These are phyloP conservation scores for Limenitis arthemis DNA, from an alignment of 2,888 invertebrate genomes.

Conservation along the genomic window DNA sequence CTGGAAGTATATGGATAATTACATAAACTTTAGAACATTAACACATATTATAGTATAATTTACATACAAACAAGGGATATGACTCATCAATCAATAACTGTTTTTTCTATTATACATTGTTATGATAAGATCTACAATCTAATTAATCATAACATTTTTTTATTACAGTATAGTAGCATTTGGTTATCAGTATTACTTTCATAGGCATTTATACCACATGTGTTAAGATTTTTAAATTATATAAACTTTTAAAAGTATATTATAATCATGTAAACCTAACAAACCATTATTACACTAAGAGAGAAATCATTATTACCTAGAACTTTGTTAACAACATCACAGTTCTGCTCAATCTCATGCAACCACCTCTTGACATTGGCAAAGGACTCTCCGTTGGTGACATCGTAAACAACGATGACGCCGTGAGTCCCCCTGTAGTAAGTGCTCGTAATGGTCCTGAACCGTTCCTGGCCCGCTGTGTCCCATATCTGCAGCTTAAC, in stretches of 20 bases:
- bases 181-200: background rate
- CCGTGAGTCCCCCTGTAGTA: constrained; percentile 99
- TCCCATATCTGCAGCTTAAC: constrained; percentile 99
- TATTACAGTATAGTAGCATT: too few species aligned
- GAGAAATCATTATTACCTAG: constrained; percentile 75
- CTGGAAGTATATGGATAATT: constrained; percentile 61
- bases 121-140: too few species aligned
- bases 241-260: background rate
- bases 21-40: background rate
- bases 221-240: background rate
- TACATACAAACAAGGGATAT: too few species aligned
- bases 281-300: background rate
- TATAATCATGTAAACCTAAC: background rate
- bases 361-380: constrained; percentile 99
- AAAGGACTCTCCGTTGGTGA: constrained; percentile 98
- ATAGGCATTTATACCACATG: background rate
- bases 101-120: too few species aligned
- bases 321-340: constrained; percentile 98
- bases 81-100: too few species aligned
- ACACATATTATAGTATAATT: background rate
- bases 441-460: constrained; percentile 98
- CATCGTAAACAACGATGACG: constrained; percentile 99
- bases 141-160: too few species aligned
- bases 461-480: constrained; percentile 97
- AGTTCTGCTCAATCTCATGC: constrained; percentile 99